phyloP scores from a whole-genome alignment of 2,113 vertebrate species.

The Notothenia rossii region DNA sequence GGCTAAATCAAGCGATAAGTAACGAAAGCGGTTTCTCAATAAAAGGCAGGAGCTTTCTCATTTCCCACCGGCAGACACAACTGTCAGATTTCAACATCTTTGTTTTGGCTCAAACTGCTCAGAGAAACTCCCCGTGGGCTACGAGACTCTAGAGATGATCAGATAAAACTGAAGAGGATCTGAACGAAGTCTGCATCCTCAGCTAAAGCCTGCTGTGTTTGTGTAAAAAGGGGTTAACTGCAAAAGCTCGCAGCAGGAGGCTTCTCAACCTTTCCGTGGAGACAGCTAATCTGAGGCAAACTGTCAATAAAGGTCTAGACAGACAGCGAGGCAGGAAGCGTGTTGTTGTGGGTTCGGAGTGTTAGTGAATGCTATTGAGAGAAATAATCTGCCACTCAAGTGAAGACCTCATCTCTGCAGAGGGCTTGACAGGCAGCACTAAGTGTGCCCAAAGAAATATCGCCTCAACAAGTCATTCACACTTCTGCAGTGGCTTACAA shows the following conservation, averaged over 20 bases:
- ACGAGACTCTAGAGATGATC: not conserved
- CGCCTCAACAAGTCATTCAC: conserved; percentile 15
- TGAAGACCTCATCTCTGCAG: conserved; percentile 31
- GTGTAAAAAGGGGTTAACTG: conserved; percentile 11
- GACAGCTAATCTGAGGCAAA: conserved; percentile 25
- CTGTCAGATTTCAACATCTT: not conserved
- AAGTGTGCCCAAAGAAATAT: conserved; percentile 14
- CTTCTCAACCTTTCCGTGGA: conserved; percentile 5
- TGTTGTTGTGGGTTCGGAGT: conserved; percentile 27
- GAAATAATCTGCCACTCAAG: conserved; percentile 50
- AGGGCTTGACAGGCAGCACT: conserved; percentile 52
- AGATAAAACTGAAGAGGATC: conserved; percentile 4
- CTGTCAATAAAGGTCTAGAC: conserved; percentile 52
- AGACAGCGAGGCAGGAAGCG: conserved; percentile 12
- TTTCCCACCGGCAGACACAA: conserved; percentile 1
- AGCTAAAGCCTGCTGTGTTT: not conserved
- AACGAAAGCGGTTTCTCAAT: not conserved
- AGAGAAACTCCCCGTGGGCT: not conserved
- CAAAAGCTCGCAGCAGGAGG: conserved; percentile 2
- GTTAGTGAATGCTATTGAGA: conserved; percentile 42
- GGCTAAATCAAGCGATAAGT: conserved; percentile 29
- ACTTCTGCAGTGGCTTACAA: conserved; percentile 10
- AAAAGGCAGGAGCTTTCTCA: not conserved
- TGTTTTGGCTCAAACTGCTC: not conserved
- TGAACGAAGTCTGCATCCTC: not conserved